Conservation (phyloP, 2,888 invertebrate species). For the Machimus rusticus region DNA sequence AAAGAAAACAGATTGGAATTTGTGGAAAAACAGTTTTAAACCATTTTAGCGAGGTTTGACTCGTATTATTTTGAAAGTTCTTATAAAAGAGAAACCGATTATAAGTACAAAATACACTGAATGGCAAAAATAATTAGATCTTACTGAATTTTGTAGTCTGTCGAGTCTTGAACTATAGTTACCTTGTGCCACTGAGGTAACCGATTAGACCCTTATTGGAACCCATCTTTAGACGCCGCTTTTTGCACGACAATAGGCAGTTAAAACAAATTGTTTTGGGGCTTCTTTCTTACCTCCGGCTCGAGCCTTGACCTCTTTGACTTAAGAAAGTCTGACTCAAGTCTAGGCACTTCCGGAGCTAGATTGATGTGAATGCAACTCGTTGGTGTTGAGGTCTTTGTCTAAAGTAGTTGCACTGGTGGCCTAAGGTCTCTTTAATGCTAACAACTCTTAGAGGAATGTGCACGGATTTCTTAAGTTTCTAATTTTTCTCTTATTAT, state of each 20-base stretch:
- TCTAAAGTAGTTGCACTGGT: neutral
- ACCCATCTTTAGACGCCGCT: neutral
- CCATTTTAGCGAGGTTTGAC: neutral
- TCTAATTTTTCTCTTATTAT: neutral
- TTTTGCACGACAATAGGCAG: neutral
- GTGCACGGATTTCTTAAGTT: neutral
- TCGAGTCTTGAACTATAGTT: neutral
- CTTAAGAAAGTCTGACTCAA: neutral
- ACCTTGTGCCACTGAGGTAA: neutral
- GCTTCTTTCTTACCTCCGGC: neutral
- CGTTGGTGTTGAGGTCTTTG: neutral
- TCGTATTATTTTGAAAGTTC: neutral
- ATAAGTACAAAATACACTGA: neutral
- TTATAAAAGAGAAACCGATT: neutral
- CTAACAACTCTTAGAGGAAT: neutral
- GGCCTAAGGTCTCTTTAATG: neutral
- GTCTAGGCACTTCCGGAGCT: neutral
- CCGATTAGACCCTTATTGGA: neutral
- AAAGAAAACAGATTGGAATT: neutral
- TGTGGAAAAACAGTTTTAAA: neutral
- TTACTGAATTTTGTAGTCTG: neutral
- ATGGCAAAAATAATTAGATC: neutral
- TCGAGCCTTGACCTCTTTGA: neutral
- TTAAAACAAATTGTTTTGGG: neutral
- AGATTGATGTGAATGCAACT: neutral